Evolutionary conservation across 2,888 invertebrate species (phyloP).

Genomic region (Rotaria magnacalcarata): DNA sequence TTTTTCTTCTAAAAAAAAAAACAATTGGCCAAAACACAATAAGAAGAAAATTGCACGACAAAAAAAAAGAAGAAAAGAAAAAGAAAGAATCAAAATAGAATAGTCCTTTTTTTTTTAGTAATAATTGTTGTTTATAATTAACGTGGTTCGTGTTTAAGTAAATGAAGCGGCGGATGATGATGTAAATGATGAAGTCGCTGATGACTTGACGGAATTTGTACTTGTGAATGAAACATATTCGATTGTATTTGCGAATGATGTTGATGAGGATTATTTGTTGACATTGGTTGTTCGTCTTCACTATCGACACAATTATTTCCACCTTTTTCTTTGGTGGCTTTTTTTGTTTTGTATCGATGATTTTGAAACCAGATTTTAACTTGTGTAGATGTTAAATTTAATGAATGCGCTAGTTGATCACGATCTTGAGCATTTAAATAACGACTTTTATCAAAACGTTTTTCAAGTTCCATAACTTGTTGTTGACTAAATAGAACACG

Average conservation of each 20-base stretch:
- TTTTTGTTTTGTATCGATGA: conserved; percentile 37
- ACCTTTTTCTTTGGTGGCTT: not conserved
- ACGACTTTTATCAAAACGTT: conserved; percentile 92
- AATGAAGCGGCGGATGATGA: not conserved
- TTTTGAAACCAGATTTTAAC: conserved; percentile 38
- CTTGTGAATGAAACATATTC: conserved; percentile 9
- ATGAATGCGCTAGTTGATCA: conserved; percentile 88
- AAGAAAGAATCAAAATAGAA: conserved; percentile 24
- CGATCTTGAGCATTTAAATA: conserved; percentile 93
- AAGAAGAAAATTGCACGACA: conserved; percentile 30
- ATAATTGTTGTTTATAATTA: not conserved
- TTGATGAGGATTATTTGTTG: conserved; percentile 7
- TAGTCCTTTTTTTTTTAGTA: not conserved
- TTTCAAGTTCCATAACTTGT: conserved; percentile 92
- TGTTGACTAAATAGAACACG: conserved; percentile 94
- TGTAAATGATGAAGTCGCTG: conserved; percentile 20
- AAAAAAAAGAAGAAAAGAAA: not conserved
- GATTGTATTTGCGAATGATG: conserved; percentile 7
- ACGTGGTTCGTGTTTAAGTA: conserved; percentile 37
- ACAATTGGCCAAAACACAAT: not conserved
- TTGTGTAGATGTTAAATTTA: conserved; percentile 91
- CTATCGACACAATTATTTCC: conserved; percentile 8
- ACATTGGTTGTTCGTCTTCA: not conserved
- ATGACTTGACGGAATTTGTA: not conserved
- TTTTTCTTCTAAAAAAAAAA: conserved; percentile 30